Conservation (phyloP, 2,113 vertebrate species). For the Phycodurus eques region DNA sequence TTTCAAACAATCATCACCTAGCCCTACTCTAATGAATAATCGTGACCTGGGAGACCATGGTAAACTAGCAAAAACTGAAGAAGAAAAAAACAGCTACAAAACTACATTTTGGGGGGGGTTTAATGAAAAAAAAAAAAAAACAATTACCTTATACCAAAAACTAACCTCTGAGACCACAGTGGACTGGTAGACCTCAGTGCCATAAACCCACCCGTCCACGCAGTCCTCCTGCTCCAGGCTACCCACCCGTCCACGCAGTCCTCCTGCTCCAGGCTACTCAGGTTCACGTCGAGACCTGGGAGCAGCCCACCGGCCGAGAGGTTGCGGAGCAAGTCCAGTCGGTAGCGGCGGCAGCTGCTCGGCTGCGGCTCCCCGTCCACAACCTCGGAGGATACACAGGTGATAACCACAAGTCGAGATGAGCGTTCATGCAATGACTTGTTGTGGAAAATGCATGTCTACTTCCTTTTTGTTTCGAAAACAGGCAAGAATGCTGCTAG, state of each 20-base stretch:
- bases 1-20: too few species aligned
- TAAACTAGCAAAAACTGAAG: too few species aligned
- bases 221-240: background rate
- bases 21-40: too few species aligned
- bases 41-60: too few species aligned
- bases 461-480: too few species aligned
- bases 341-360: conserved; percentile 68
- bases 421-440: too few species aligned
- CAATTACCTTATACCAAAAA: too few species aligned
- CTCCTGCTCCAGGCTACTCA: conserved; percentile 25
- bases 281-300: conserved; percentile 57
- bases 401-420: background rate
- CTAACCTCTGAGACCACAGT: conserved; percentile 66
- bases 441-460: too few species aligned
- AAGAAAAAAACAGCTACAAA: too few species aligned
- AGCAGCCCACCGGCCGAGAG: conserved; percentile 41
- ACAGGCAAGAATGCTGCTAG: too few species aligned
- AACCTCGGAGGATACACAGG: conserved; percentile 14
- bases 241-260: conserved; percentile 55
- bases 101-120: too few species aligned
- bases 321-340: conserved; percentile 58
- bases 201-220: conserved; percentile 68
- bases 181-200: conserved; percentile 64
- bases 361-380: conserved; percentile 44
- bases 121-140: too few species aligned